Conservation (phyloP, 2,113 vertebrate genomes). For the Strix uralensis region DNA sequence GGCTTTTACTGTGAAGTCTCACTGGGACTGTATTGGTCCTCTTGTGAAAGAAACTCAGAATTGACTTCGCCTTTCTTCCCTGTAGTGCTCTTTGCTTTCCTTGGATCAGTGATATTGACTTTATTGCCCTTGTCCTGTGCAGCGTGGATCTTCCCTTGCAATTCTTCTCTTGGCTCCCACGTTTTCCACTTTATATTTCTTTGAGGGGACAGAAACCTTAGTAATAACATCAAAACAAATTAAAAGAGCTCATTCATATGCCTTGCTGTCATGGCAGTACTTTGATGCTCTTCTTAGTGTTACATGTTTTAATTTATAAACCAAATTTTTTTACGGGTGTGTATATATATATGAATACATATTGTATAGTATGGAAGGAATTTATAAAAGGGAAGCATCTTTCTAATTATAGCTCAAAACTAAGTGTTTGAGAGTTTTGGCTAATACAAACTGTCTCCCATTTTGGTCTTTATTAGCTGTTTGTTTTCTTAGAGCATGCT, state of each 20-base stretch:
- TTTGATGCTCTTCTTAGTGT: not conserved
- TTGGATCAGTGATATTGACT: not conserved
- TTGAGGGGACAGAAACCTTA: not conserved
- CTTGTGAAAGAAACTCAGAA: not conserved
- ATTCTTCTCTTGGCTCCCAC: not conserved
- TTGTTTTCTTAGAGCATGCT: not conserved
- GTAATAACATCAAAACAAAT: not conserved
- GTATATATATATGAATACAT: not conserved
- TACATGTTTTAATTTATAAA: not conserved
- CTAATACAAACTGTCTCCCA: not conserved
- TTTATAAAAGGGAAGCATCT: not conserved
- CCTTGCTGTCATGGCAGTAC: not conserved
- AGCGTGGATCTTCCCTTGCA: not conserved
- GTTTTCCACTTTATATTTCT: not conserved
- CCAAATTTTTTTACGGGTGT: not conserved
- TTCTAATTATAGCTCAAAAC: slow-evolving; percentile 6
- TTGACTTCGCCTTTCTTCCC: not conserved
- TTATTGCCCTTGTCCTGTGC: not conserved
- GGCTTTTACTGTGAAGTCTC: not conserved
- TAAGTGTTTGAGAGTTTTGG: not conserved
- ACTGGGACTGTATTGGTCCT: not conserved
- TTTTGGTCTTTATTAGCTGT: not conserved
- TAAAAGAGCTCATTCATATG: not conserved
- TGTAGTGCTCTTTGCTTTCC: not conserved
- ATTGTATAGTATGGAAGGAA: not conserved